Evolutionary conservation across 2,797 vertebrate genomes (phyloP).

Genomic region (Phoeniculus purpureus): DNA sequence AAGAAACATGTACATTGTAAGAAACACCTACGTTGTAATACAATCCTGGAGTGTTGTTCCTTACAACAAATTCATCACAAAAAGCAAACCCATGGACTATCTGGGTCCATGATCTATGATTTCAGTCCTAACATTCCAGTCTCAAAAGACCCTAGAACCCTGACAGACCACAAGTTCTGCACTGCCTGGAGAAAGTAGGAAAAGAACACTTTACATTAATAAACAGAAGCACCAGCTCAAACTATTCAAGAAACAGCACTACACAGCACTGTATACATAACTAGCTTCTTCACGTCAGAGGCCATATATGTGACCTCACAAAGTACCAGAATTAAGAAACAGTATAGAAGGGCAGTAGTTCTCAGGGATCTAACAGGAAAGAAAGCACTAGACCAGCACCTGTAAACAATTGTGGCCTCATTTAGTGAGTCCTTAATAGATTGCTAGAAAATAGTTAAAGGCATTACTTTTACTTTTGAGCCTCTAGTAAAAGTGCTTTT

Average conservation of each 20-base stretch:
- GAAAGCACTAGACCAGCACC: background rate
- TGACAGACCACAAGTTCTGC: background rate
- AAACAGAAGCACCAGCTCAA: background rate
- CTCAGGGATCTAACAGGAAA: background rate
- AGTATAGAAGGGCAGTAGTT: background rate
- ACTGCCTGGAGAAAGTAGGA: no score
- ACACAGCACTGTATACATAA: fast-evolving
- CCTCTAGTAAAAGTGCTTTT: background rate
- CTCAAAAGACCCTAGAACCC: background rate
- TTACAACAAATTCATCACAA: background rate
- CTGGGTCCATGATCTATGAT: background rate
- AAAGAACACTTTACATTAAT: background rate
- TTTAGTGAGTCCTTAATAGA: background rate
- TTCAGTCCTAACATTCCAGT: background rate
- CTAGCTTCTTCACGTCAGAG: background rate
- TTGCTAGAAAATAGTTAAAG: background rate
- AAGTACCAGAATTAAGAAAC: background rate
- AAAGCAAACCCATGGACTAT: background rate
- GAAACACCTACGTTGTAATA: background rate
- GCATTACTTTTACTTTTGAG: background rate
- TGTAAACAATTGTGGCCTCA: background rate
- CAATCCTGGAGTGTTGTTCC: background rate
- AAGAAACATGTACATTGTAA: background rate
- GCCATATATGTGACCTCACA: background rate
- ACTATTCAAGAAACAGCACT: background rate